Percentiles rank a stretch among this genome's conserved stretches.
phyloP scores from a whole-genome alignment of 2,888 invertebrate species.

The Anorthoa munda region DNA sequence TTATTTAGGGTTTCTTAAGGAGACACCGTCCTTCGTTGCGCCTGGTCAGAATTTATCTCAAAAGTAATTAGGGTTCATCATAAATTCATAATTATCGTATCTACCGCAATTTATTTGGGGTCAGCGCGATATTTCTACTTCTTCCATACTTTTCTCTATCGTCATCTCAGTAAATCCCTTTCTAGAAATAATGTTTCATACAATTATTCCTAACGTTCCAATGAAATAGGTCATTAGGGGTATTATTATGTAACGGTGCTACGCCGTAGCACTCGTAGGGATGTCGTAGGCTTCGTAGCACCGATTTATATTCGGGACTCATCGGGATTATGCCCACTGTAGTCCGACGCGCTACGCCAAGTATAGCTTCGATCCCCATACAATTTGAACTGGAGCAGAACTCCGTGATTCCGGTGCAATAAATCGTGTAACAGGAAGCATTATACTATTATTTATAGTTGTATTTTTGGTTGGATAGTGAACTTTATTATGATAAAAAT shows the following conservation, averaged over 20 bases:
- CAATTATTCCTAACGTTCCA: too few relatives aligned
- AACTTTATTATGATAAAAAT: neutral
- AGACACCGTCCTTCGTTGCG: neutral
- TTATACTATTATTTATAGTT: neutral
- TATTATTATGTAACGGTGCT: neutral
- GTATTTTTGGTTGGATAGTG: neutral
- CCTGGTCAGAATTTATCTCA: neutral
- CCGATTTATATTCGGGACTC: neutral
- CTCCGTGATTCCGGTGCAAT: conserved; percentile 47
- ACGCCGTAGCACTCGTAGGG: conserved; percentile 6
- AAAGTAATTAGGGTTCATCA: neutral
- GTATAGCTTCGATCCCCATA: conserved; percentile 9
- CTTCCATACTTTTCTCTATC: too few relatives aligned
- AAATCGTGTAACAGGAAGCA: conserved; percentile 36
- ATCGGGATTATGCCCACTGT: neutral
- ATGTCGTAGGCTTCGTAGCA: conserved; percentile 18
- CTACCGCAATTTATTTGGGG: too few relatives aligned
- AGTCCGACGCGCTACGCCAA: neutral
- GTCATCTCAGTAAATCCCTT: too few relatives aligned
- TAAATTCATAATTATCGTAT: neutral
- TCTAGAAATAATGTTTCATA: too few relatives aligned
- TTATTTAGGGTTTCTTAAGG: neutral
- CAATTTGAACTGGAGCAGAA: conserved; percentile 19
- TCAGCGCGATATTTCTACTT: too few relatives aligned
- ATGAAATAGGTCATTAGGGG: neutral